Evolutionary conservation across 2,113 vertebrate genomes (phyloP).

Genomic region (Psilopsiagon aurifrons): DNA sequence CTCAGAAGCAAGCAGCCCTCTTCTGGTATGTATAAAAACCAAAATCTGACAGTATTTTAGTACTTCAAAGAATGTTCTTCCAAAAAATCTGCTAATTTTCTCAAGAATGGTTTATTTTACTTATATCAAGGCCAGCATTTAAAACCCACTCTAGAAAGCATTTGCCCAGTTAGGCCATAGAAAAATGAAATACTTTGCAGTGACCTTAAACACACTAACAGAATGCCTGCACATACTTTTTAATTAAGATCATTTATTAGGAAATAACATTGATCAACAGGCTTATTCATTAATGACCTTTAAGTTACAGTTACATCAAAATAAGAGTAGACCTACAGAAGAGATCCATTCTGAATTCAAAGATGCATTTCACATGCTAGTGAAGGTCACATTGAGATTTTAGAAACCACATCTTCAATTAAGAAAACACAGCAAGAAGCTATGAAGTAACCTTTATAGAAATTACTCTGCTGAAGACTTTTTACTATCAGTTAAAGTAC

Average conservation of each 20-base stretch:
- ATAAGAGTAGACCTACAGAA: background rate
- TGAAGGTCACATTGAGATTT: background rate
- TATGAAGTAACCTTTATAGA: background rate
- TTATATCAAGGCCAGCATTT: background rate
- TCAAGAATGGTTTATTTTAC: background rate
- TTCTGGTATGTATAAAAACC: background rate
- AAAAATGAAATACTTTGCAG: background rate
- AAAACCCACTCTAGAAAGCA: background rate
- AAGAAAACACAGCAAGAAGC: background rate
- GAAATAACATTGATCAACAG: background rate
- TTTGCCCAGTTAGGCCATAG: background rate
- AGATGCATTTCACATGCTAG: background rate
- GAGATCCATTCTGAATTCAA: background rate
- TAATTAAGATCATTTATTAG: background rate
- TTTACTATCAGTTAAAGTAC: background rate
- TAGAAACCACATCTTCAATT: background rate
- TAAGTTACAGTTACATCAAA: background rate
- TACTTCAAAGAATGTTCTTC: background rate
- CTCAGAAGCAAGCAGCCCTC: background rate
- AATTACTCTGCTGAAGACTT: background rate
- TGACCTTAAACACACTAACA: background rate
- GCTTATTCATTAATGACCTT: background rate
- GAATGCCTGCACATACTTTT: background rate
- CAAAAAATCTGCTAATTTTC: background rate
- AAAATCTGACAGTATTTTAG: background rate